phyloP scores from a whole-genome alignment of 2,113 vertebrate species.

The Sinocyclocheilus anshuiensis region DNA sequence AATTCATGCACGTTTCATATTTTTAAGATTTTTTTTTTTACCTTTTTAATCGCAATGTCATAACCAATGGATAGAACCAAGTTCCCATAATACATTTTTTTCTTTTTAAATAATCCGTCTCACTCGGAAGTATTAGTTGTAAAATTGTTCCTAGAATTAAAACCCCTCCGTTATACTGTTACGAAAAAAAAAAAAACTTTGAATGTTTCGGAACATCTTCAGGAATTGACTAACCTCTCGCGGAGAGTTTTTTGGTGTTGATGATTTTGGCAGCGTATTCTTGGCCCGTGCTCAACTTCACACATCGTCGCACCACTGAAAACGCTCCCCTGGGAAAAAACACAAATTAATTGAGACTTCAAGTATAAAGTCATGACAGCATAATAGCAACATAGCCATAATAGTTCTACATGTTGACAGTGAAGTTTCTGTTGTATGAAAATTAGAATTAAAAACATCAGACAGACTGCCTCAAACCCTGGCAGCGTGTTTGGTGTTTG shows the following conservation, averaged over 20 bases:
- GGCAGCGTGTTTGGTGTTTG: neutral
- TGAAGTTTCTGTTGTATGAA: neutral
- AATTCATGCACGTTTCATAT: neutral
- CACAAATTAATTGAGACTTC: slow-evolving; percentile 36
- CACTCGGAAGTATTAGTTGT: neutral
- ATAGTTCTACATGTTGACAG: neutral
- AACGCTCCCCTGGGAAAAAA: slow-evolving; percentile 86
- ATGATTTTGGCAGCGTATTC: slow-evolving; percentile 97
- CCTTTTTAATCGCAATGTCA: neutral
- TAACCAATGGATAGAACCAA: neutral
- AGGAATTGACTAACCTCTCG: slow-evolving; percentile 82
- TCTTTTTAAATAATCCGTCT: neutral
- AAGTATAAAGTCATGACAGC: neutral
- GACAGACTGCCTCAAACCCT: neutral
- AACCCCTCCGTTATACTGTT: neutral
- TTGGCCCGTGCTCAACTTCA: slow-evolving; percentile 94
- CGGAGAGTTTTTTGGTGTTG: slow-evolving; percentile 97
- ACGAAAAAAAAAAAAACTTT: neutral
- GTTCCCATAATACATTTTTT: neutral
- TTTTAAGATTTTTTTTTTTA: neutral
- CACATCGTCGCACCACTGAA: slow-evolving; percentile 93
- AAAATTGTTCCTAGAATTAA: neutral
- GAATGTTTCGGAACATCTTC: neutral
- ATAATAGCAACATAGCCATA: neutral
- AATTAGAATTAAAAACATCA: neutral